Percentiles rank a stretch among this genome's conserved stretches.
Evolutionary conservation across 2,888 invertebrate genomes (phyloP).

Genomic region (Ochropleura plecta): DNA sequence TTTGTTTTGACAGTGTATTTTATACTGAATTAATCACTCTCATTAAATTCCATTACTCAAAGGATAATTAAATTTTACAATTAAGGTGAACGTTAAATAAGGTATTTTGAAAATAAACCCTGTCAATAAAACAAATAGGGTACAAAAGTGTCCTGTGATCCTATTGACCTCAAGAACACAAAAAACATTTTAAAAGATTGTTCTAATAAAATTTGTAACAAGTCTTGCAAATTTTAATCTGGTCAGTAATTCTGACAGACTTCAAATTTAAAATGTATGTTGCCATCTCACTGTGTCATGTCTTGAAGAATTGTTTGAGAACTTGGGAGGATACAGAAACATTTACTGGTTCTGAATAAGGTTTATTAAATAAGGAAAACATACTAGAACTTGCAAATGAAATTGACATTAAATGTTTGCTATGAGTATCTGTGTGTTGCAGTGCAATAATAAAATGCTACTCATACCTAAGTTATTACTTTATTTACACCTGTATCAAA

Average conservation of each 20-base stretch:
- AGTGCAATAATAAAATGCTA: background rate
- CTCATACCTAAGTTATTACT: background rate
- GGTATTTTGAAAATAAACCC: background rate
- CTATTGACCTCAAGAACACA: background rate
- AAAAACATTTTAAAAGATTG: background rate
- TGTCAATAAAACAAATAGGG: too few relatives aligned
- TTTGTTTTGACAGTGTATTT: background rate
- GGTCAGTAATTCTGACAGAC: background rate
- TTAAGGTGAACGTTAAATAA: background rate
- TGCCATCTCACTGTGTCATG: background rate
- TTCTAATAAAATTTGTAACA: background rate
- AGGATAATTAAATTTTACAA: background rate
- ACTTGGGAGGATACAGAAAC: background rate
- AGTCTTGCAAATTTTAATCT: background rate
- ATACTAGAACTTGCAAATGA: background rate
- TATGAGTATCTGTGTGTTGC: too few relatives aligned
- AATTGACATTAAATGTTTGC: background rate
- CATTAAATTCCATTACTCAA: too few relatives aligned
- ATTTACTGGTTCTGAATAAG: background rate
- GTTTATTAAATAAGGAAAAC: conserved; percentile 31
- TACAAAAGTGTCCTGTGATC: background rate
- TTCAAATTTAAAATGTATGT: background rate
- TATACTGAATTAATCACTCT: background rate
- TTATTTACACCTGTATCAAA: background rate
- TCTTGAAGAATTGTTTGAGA: background rate